Evolutionary conservation across 2,888 invertebrate genomes (phyloP).

Genomic region (Tortricodes alternella): DNA sequence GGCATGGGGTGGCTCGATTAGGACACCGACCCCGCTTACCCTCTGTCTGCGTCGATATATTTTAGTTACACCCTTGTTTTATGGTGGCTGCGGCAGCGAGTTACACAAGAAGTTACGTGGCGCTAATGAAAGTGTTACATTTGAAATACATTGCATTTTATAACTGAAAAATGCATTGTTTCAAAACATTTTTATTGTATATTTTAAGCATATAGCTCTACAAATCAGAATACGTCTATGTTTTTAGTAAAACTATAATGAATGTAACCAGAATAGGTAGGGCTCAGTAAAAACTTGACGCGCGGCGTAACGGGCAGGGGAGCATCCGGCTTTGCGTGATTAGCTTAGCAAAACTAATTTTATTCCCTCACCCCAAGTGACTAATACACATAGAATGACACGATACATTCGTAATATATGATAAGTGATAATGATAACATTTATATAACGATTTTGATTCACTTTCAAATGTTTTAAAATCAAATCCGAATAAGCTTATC

Average conservation of each 20-base stretch:
- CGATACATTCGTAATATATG: constrained; percentile 24
- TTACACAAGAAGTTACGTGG: constrained; percentile 32
- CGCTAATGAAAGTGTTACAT: neutral
- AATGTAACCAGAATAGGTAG: neutral
- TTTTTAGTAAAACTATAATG: constrained; percentile 6
- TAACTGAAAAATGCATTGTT: neutral
- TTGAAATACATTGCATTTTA: neutral
- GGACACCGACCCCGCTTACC: constrained; percentile 42
- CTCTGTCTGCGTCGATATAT: constrained; percentile 41
- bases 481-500: constrained; percentile 45
- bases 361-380: constrained; percentile 44
- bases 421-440: neutral
- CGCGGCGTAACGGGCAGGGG: constrained; percentile 39
- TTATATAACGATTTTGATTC: constrained; percentile 18
- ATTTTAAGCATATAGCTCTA: neutral
- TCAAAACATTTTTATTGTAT: neutral
- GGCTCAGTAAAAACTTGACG: constrained; percentile 36
- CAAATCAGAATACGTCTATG: neutral
- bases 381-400: constrained; percentile 45
- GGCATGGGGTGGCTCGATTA: constrained; percentile 42
- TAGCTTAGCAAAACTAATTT: constrained; percentile 53
- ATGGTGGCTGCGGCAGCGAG: constrained; percentile 9
- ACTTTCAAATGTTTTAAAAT: constrained; percentile 18
- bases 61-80: constrained; percentile 33
- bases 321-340: constrained; percentile 48